Evolutionary conservation across 2,113 vertebrate genomes (phyloP).

Genomic region (Saguinus imperator): DNA sequence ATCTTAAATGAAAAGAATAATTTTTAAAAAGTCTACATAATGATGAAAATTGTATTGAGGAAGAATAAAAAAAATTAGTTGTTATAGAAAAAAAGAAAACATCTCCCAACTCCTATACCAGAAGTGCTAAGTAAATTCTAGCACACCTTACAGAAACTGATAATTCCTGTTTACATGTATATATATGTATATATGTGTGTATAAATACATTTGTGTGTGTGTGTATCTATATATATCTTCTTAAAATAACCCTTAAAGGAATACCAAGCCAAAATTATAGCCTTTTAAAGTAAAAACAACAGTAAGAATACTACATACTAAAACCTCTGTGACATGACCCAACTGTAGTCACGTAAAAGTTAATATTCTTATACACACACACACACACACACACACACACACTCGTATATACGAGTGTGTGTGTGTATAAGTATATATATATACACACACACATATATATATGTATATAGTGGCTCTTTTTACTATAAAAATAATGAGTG

Average conservation of each 20-base stretch:
- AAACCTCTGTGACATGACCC: neutral
- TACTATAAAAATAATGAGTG: neutral
- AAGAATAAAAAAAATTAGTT: slow-evolving; percentile 3
- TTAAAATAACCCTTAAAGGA: neutral
- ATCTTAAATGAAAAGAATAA: neutral
- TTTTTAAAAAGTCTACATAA: slow-evolving; percentile 35
- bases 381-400: no score
- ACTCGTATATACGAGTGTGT: neutral
- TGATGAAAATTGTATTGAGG: slow-evolving; percentile 28
- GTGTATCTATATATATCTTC: neutral
- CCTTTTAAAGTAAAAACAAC: neutral
- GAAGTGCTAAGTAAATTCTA: neutral
- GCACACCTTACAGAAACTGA: neutral
- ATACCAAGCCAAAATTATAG: slow-evolving; percentile 19
- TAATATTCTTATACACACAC: neutral
- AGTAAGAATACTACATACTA: neutral
- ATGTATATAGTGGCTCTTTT: neutral
- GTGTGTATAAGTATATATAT: neutral
- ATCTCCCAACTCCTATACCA: neutral
- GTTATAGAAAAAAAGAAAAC: neutral
- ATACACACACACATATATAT: neutral
- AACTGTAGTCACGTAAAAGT: neutral
- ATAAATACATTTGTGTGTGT: no score
- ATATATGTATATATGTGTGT: no score
- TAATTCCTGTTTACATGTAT: neutral